Percentiles rank a stretch among this genome's conserved stretches.
These are phyloP conservation scores for Eristalis arbustorum DNA, from an alignment of 2,888 invertebrate species.

Conservation along the genomic window DNA sequence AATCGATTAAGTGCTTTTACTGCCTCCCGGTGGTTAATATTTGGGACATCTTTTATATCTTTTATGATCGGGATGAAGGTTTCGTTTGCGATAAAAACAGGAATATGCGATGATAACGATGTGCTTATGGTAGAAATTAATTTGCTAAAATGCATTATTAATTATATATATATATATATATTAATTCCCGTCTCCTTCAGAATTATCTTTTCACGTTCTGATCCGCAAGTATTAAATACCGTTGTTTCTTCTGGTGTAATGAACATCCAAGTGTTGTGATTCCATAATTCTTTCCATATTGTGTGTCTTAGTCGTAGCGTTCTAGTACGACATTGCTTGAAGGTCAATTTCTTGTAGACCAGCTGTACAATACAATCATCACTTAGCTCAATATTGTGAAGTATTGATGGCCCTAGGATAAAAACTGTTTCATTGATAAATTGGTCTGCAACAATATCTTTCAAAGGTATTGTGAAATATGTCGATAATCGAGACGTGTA, in stretches of 20 bases:
- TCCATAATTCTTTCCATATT: too few species aligned
- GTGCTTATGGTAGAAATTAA: background rate
- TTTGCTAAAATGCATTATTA: conserved; percentile 3
- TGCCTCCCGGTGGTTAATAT: conserved; percentile 6
- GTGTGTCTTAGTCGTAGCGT: too few species aligned
- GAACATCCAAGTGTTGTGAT: background rate
- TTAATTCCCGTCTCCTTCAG: too few species aligned
- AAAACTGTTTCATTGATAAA: background rate
- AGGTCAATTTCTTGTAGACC: background rate
- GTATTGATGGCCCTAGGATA: conserved; percentile 11
- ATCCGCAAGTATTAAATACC: background rate
- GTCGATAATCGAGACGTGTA: background rate
- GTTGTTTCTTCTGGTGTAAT: background rate
- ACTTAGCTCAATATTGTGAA: background rate
- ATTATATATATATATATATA: too few species aligned
- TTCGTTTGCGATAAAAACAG: conserved; percentile 5
- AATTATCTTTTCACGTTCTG: background rate
- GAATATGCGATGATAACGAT: too few species aligned
- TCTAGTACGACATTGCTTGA: too few species aligned
- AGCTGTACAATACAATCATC: conserved; percentile 16
- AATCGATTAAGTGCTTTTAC: conserved; percentile 9
- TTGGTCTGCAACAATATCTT: too few species aligned
- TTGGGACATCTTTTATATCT: background rate
- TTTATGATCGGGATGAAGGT: conserved; percentile 3
- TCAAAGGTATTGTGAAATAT: too few species aligned